phyloP scores from a whole-genome alignment of 2,113 vertebrate genomes.

The Capreolus pygargus region DNA sequence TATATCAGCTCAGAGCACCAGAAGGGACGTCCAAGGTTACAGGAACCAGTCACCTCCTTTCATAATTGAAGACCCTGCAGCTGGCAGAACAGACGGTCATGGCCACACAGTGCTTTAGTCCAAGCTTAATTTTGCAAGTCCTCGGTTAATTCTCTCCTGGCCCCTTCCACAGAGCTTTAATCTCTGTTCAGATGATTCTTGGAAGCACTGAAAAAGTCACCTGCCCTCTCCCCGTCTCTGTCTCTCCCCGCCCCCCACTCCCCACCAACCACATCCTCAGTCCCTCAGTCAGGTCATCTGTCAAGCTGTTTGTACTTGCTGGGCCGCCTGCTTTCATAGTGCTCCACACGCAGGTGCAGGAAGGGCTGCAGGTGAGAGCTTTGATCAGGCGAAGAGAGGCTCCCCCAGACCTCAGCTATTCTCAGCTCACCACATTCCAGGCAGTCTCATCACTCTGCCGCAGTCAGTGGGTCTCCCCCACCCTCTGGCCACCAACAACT shows the following conservation, averaged over 20 bases:
- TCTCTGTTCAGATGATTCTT: neutral
- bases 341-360: neutral
- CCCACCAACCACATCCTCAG: neutral
- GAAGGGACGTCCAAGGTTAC: neutral
- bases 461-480: neutral
- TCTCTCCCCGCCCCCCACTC: too few species aligned
- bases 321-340: neutral
- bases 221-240: neutral
- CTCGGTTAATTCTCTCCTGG: neutral
- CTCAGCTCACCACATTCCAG: neutral
- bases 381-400: neutral
- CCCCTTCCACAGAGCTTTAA: neutral
- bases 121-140: neutral
- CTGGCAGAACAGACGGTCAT: neutral
- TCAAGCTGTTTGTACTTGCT: neutral
- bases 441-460: neutral
- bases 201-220: neutral
- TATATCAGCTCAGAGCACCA: neutral
- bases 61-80: neutral
- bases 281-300: neutral
- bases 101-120: neutral
- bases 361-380: conserved; percentile 4
- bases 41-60: neutral
- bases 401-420: neutral
- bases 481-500: neutral